These are phyloP conservation scores for Scophthalmus maximus DNA, from an alignment of 2,113 vertebrate species.

Conservation along the genomic window DNA sequence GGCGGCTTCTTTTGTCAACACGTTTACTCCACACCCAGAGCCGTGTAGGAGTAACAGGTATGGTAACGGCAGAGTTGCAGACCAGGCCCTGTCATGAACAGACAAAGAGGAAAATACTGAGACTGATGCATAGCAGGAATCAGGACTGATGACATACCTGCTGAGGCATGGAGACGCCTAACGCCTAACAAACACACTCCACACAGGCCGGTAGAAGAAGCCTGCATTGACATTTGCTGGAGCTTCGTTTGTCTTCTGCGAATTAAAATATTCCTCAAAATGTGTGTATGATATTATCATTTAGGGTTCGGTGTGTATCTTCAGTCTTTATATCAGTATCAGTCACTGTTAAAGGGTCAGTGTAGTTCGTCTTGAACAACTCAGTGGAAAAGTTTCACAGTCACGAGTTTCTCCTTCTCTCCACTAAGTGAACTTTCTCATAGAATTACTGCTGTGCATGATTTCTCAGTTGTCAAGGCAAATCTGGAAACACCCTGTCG, in stretches of 20 bases:
- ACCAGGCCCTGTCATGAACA: slow-evolving; percentile 33
- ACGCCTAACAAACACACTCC: slow-evolving; percentile 12
- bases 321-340: no score
- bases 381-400: background rate
- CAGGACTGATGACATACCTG: slow-evolving; percentile 77
- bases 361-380: background rate
- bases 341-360: background rate
- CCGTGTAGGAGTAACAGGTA: slow-evolving; percentile 55
- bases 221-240: slow-evolving; percentile 14
- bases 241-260: background rate
- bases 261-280: background rate
- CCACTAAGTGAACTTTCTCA: slow-evolving; percentile 10
- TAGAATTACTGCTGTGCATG: background rate
- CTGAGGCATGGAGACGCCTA: slow-evolving; percentile 53
- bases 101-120: slow-evolving; percentile 29
- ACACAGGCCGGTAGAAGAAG: slow-evolving; percentile 1
- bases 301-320: no score
- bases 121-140: slow-evolving; percentile 53
- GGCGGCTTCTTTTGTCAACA: slow-evolving; percentile 53
- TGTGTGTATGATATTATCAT: background rate
- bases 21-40: slow-evolving; percentile 64
- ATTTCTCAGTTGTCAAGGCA: slow-evolving; percentile 32
- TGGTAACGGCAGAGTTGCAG: slow-evolving; percentile 39
- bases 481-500: slow-evolving; percentile 20
- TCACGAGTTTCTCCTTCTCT: slow-evolving; percentile 1